Percentiles rank a stretch among this genome's conserved stretches.
Evolutionary conservation across 2,888 invertebrate genomes (phyloP).

Genomic region (Sabatieria punctata): DNA sequence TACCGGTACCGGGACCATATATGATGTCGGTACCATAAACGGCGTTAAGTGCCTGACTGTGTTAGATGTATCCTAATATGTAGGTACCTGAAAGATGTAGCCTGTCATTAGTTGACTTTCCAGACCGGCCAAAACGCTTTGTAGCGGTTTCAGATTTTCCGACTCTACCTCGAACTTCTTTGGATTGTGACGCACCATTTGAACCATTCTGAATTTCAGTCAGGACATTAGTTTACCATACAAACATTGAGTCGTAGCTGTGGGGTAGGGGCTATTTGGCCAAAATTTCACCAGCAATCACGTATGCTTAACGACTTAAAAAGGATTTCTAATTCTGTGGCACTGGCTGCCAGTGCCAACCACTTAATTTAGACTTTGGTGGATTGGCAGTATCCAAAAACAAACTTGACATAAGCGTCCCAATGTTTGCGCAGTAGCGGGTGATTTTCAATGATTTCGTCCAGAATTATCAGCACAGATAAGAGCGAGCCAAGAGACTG

Average conservation of each 20-base stretch:
- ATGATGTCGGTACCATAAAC: too few species aligned
- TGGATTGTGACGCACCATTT: constrained; percentile 49
- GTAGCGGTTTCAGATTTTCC: constrained; percentile 49
- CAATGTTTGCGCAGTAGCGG: constrained; percentile 50
- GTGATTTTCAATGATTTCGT: constrained; percentile 46
- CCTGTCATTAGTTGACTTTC: constrained; percentile 50
- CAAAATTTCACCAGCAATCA: too few species aligned
- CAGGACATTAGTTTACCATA: too few species aligned
- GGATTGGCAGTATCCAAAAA: not conserved
- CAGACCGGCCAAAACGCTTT: constrained; percentile 51
- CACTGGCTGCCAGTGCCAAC: not conserved
- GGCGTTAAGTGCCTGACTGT: too few species aligned
- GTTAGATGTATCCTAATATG: too few species aligned
- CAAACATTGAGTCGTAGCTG: too few species aligned
- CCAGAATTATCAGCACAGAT: constrained; percentile 44
- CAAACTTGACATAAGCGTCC: constrained; percentile 52
- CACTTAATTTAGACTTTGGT: not conserved
- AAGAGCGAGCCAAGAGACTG: constrained; percentile 39
- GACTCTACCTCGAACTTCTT: constrained; percentile 44
- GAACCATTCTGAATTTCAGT: constrained; percentile 36
- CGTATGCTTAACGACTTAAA: too few species aligned
- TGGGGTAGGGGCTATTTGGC: not conserved
- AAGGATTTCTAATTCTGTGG: too few species aligned
- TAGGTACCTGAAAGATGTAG: constrained; percentile 48
- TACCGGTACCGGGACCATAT: too few species aligned